A percentile compares a stretch with the other conserved stretches of the same genome.
Evolutionary conservation across 1,140 invertebrate genomes (phyloP).

Genomic region (Spodoptera litura): DNA sequence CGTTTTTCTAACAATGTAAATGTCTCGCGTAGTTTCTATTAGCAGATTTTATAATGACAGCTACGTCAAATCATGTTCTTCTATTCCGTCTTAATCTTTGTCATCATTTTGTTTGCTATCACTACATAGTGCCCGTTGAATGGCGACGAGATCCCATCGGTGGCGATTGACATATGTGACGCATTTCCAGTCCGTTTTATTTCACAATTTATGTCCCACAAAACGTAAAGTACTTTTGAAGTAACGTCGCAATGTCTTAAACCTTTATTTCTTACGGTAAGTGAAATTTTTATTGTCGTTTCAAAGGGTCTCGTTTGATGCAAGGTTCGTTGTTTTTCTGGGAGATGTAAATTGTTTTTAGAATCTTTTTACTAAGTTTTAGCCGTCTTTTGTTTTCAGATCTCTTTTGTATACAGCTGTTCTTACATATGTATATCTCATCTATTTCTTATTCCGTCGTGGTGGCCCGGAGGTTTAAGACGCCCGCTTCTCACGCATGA

Average conservation of each 20-base stretch:
- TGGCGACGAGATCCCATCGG: constrained; percentile 1
- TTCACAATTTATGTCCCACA: constrained; percentile 48
- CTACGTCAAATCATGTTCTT: too few relatives aligned
- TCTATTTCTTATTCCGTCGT: too few relatives aligned
- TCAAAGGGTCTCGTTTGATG: neutral
- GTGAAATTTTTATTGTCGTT: constrained; percentile 30
- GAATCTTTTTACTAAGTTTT: too few relatives aligned
- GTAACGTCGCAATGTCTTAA: constrained; percentile 14
- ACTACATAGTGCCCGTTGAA: constrained; percentile 11
- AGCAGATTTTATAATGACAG: too few relatives aligned
- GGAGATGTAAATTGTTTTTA: neutral
- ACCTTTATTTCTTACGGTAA: constrained; percentile 21
- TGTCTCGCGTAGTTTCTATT: too few relatives aligned
- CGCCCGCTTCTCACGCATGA: too few relatives aligned
- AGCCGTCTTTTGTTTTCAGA: too few relatives aligned
- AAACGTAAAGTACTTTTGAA: constrained; percentile 33
- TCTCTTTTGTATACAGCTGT: too few relatives aligned
- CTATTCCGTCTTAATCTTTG: neutral
- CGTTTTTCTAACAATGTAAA: too few relatives aligned
- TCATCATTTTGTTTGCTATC: neutral
- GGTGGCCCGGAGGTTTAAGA: too few relatives aligned
- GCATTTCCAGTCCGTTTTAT: constrained; percentile 33
- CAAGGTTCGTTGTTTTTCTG: neutral
- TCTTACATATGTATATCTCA: too few relatives aligned
- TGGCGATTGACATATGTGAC: constrained; percentile 52